Base-by-base conservation (phyloP, 2,113 vertebrate species). In the Gobio gobio region DNA sequence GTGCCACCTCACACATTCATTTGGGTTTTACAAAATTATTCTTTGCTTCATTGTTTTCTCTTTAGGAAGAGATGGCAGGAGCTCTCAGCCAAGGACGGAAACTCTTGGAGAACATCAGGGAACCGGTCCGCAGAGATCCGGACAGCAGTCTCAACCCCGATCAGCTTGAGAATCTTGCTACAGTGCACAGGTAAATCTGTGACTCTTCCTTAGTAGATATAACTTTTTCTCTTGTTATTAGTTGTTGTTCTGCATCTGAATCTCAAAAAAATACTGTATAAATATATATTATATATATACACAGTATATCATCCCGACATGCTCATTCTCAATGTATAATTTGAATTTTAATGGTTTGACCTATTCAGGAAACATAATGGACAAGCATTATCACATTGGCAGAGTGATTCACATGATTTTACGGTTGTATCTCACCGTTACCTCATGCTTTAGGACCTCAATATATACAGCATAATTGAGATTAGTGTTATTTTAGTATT, bases 141-240 rank as follows among this genome's bases (percentile, higher is more conserved):
- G 96, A 96, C 63, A 95, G 95, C 91, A 95, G 92, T 89, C 94
- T 97, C 92, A 99, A 96, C 93, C 97, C 97, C 90, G 97, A 97
- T 83, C 96, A 98, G 86, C 91, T 97, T 87, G 98, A 99, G 92
- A 98, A 97, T 89, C 94, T 97, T 88, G 95, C 94, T 40, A 99
- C 97, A 0, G 95, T 99, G 79, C 96, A 98, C 89, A 97, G 96
- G 96, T 96, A 84, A 93, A 91, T 75, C 16, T 22, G 10, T 10
- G 9, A 70, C 14, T 72, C 10, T 47, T 45, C 43, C 14, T 5
- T n/a, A n/a, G 33, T 40, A 36, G 18, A 40, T 54, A 54, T 5
- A 54, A 54, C 51, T 54, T 18, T 16, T 61, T 12, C 10, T 24
- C 22, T 59, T n/a, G n/a, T n/a, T 29, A 29, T 29, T 29, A 29